Evolutionary conservation across 2,888 invertebrate genomes (phyloP).

Genomic region (Anoncus sp.): DNA sequence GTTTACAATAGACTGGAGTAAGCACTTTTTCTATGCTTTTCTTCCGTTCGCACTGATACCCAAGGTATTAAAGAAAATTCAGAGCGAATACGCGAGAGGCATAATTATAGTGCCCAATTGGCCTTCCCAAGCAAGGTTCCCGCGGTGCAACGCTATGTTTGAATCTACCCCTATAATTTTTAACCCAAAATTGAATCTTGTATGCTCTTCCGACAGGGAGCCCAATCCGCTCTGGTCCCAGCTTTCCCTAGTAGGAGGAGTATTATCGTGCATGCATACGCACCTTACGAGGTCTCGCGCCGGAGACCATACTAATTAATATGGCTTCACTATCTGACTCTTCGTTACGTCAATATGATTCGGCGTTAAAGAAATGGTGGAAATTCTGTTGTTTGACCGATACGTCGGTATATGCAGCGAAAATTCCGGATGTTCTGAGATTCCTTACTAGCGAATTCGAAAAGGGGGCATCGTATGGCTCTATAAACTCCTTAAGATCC

Average conservation of each 20-base stretch:
- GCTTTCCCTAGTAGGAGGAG: conserved; percentile 48
- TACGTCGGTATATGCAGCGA: conserved; percentile 11
- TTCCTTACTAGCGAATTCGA: conserved; percentile 51
- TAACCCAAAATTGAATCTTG: conserved; percentile 17
- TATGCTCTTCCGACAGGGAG: conserved; percentile 27
- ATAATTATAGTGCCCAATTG: conserved; percentile 28
- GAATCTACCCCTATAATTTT: conserved; percentile 22
- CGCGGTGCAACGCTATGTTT: conserved; percentile 24
- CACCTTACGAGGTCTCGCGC: conserved; percentile 31
- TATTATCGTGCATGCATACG: conserved; percentile 41
- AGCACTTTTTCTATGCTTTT: conserved; percentile 58
- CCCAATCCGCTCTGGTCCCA: conserved; percentile 40
- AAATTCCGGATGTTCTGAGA: conserved; percentile 34
- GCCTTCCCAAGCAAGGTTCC: conserved; percentile 41
- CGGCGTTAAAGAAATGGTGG: conserved; percentile 49
- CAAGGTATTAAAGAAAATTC: conserved; percentile 28
- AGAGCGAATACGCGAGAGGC: conserved; percentile 16
- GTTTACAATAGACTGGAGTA: conserved; percentile 52
- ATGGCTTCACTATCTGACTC: conserved; percentile 38
- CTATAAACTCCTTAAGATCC: conserved; percentile 51
- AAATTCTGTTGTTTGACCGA: conserved; percentile 25
- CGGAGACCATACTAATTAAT: conserved; percentile 18
- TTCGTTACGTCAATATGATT: conserved; percentile 44
- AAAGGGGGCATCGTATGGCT: conserved; percentile 40
- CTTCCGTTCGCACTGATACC: conserved; percentile 49